Base-by-base conservation (phyloP, 2,113 vertebrate species). In the Pelecanus crispus region DNA sequence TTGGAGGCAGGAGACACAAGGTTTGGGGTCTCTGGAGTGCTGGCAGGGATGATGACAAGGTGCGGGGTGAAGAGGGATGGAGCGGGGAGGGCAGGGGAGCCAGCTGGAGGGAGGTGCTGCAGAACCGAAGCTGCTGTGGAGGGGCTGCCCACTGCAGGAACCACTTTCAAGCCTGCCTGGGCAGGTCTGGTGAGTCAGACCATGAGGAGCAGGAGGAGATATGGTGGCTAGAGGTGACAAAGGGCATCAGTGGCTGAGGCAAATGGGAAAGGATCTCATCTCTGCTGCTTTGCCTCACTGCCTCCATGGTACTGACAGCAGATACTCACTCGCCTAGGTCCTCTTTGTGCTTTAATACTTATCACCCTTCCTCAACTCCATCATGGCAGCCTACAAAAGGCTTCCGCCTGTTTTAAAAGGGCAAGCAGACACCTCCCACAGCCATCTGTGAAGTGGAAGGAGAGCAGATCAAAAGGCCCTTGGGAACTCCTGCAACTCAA, bases 231-330 rank as follows among this genome's bases (percentile, higher is more conserved):
- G 55, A 71, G 18, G 47, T 71, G 73, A 63, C 1, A 1, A 61
- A 52, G 32, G 6, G 34, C 17, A 29, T 17, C 59, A 50, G 24
- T 2, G 2, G 22, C 40, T 5, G 9, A 61, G 45, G 44, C 17
- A 62, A 47, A 62, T 25, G 16, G n/a, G 50, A 40, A 80, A 63
- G 55, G 52, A 73, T 49, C 36, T 73, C 21, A 56, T 10, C 55
- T 90, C 63, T 58, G 25, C 22, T 0, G 0, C 47, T 71, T 44
- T 61, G 63, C 55, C 31, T 81, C 2, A 1, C 55, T 84, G 65
- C 21, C 45, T 79, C 42, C 40, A 8, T 6, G 6, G 67, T 32
- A 59, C 38, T 53, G 38, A 32, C 25, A 29, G 40, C 58, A 84
- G 49, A 45, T 45, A 25, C 32, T 88, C 17, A 6, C 26, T 77